These are phyloP conservation scores for Ciconia boyciana DNA, from an alignment of 2,113 vertebrate species.

Conservation along the genomic window DNA sequence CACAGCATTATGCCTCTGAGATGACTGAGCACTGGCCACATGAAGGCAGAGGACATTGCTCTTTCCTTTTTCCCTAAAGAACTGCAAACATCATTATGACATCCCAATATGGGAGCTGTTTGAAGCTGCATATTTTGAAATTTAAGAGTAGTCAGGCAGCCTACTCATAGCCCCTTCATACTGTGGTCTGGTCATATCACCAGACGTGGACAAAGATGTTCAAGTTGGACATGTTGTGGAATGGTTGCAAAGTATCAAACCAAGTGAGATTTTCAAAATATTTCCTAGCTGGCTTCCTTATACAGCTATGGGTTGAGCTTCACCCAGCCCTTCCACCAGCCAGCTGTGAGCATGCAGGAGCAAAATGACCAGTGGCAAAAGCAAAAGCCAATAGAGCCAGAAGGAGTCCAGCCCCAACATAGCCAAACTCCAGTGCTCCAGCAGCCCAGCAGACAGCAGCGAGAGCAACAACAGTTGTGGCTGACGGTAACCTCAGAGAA, in stretches of 20 bases:
- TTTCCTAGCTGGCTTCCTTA: background rate
- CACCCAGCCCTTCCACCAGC: background rate
- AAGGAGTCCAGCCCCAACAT: background rate
- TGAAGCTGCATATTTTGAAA: background rate
- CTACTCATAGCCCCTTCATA: background rate
- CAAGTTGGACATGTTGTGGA: background rate
- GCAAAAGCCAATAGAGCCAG: background rate
- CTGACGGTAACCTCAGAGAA: background rate
- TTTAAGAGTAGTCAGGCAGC: background rate
- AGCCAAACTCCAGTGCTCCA: background rate
- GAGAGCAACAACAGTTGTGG: background rate
- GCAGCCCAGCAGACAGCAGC: background rate
- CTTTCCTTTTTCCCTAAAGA: background rate
- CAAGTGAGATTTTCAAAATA: background rate
- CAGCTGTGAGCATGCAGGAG: slow-evolving; percentile 38
- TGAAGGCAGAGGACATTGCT: background rate
- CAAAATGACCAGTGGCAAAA: background rate
- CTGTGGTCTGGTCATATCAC: background rate
- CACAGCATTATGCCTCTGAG: no score
- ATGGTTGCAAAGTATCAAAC: background rate
- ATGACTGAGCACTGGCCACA: background rate
- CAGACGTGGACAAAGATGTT: background rate
- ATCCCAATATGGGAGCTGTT: background rate
- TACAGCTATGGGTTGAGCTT: background rate
- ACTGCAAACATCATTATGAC: background rate